Conservation (phyloP, 2,113 vertebrate species). For the Takifugu flavidus region DNA sequence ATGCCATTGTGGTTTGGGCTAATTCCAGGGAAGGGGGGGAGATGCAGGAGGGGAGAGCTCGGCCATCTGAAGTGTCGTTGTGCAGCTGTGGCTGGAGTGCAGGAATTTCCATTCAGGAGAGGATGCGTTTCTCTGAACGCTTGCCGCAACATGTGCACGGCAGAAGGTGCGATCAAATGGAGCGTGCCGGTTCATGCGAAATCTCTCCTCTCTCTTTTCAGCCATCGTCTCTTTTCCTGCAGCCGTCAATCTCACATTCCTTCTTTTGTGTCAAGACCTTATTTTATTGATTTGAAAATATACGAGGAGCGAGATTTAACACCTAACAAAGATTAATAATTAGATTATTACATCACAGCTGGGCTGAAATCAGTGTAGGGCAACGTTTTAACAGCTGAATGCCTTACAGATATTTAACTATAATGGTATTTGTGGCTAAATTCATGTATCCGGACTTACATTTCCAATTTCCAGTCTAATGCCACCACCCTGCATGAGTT, state of each 20-base stretch:
- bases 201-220: conserved; percentile 23
- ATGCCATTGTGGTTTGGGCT: conserved; percentile 90
- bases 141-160: conserved; percentile 79
- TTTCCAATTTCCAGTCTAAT: conserved; percentile 2
- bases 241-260: not conserved
- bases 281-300: not conserved
- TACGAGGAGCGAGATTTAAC: not conserved
- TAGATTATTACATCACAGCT: no score
- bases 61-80: conserved; percentile 89
- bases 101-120: conserved; percentile 80
- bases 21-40: conserved; percentile 78
- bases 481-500: conserved; percentile 46
- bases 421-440: not conserved
- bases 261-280: conserved; percentile 5
- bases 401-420: not conserved
- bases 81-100: conserved; percentile 81
- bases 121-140: conserved; percentile 56
- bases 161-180: conserved; percentile 89
- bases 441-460: no score
- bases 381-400: no score
- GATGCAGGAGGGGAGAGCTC: conserved; percentile 77
- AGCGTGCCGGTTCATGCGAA: conserved; percentile 38
- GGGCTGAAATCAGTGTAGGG: no score
- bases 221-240: conserved; percentile 8
- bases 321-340: no score